phyloP scores from a whole-genome alignment of 2,797 vertebrate genomes.

The Micropoecilia bifurca region DNA sequence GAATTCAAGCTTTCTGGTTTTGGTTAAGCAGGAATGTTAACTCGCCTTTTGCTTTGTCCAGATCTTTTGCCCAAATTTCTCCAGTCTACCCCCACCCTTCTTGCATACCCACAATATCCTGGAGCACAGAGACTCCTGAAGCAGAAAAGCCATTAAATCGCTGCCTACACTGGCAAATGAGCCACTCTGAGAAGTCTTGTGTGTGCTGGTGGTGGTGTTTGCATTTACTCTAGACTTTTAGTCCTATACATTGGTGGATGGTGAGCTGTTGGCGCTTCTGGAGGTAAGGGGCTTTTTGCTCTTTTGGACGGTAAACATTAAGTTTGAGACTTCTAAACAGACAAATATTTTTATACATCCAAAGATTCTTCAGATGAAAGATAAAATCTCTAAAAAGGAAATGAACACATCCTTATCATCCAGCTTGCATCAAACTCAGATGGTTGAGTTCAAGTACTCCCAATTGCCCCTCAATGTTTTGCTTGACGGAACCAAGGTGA shows the following conservation, averaged over 20 bases:
- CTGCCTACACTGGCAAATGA: slow-evolving; percentile 57
- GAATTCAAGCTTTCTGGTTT: slow-evolving; percentile 70
- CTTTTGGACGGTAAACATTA: not conserved
- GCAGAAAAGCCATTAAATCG: slow-evolving; percentile 64
- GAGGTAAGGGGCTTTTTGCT: slow-evolving; percentile 3
- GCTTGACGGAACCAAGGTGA: not conserved
- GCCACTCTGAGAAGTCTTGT: slow-evolving; percentile 52
- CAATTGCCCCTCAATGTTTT: not conserved
- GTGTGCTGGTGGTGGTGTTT: slow-evolving; percentile 33
- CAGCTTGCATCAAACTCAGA: not conserved
- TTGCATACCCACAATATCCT: slow-evolving; percentile 21
- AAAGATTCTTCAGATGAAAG: no score
- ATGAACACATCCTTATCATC: not conserved
- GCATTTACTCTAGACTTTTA: slow-evolving; percentile 1
- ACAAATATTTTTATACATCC: not conserved
- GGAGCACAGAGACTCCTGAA: slow-evolving; percentile 49
- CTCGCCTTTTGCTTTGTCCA: slow-evolving; percentile 65
- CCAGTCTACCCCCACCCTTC: slow-evolving; percentile 30
- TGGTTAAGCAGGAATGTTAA: slow-evolving; percentile 77
- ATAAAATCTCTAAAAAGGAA: not conserved
- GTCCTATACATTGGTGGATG: not conserved
- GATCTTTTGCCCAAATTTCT: slow-evolving; percentile 47
- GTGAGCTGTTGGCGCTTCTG: not conserved
- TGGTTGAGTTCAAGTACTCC: not conserved
- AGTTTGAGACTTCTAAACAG: not conserved